phyloP scores from a whole-genome alignment of 2,888 invertebrate genomes.

The Amblyjoppa fuscipennis region DNA sequence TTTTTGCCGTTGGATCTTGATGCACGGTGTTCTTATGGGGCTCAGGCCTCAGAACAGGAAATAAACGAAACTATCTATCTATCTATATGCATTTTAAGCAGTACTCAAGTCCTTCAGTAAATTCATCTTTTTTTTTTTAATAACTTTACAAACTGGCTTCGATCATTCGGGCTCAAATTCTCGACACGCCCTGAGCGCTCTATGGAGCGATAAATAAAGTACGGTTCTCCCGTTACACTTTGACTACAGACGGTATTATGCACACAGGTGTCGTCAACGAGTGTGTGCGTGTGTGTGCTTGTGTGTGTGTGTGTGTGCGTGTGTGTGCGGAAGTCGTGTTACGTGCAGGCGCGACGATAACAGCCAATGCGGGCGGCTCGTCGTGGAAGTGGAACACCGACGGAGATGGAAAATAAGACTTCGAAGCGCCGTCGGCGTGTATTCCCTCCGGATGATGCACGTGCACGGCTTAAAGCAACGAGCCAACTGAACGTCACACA shows the following conservation, averaged over 20 bases:
- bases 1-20: too few species aligned
- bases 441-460: slow-evolving; percentile 31
- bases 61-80: too few species aligned
- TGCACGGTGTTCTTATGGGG: too few species aligned
- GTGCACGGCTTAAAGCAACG: slow-evolving; percentile 36
- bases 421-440: slow-evolving; percentile 30
- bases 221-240: slow-evolving; percentile 8
- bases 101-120: too few species aligned
- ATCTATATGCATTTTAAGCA: too few species aligned
- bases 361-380: slow-evolving; percentile 49
- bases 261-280: slow-evolving; percentile 9
- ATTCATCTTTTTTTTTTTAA: too few species aligned
- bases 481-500: slow-evolving; percentile 5
- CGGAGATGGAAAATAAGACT: slow-evolving; percentile 36
- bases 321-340: slow-evolving; percentile 8
- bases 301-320: neutral
- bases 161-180: neutral
- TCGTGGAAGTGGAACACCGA: slow-evolving; percentile 47
- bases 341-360: slow-evolving; percentile 51
- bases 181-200: neutral
- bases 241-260: neutral
- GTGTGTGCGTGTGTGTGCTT: neutral
- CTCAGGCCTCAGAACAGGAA: too few species aligned
- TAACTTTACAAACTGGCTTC: too few species aligned
- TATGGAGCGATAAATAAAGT: slow-evolving; percentile 4